Base-by-base conservation (phyloP, 2,888 invertebrate species). In the Cynaeus angustus region DNA sequence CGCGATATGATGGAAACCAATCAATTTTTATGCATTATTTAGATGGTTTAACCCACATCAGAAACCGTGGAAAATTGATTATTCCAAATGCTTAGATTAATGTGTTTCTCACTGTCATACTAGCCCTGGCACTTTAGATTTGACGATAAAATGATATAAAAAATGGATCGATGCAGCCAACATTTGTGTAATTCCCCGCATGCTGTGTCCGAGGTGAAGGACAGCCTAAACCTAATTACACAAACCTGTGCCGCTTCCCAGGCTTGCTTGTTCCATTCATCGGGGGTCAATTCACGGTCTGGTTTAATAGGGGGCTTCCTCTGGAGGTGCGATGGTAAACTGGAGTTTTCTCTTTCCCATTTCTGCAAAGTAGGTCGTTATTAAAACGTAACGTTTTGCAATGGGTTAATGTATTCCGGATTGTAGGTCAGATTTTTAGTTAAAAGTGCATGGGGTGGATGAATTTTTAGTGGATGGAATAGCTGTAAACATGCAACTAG, bases 331-430 rank as follows among this genome's bases (percentile, higher is more conserved):
- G 80, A 75, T 0, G 91, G 89, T 53, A 91, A 79, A 59, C 83
- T 83, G 48, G 86, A 85, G 78, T 91, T 91, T 80, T 91, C 90
- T 10, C 88, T 82, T 71, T 89, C 87, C 90, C 90, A 91, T 83
- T 88, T 90, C 88, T 90, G 77, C 26, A 78, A 81, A 10, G 56
- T 33, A 48, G 46, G 61, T 61, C 33, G 61, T 37, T 43, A 45
- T 6, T 16, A 50, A 16, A 37, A n/a, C n/a, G n/a, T n/a, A n/a
- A n/a, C n/a, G n/a, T n/a, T n/a, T n/a, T 48, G 30, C 33, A 45
- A 38, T 37, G 48, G 68, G 68, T 68, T 68, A 68, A 68, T 68
- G 37, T 61, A 68, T 68, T 61, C 68, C 16, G 45, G 4, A 33
- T 61, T 50, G 68, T 68, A 62, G 68, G 68, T 68, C 68, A 62